A percentile compares a stretch with the other conserved stretches of the same genome.
Evolutionary conservation across 37 sponge, comb jelly and placozoan genomes (phyloP).

Genomic region (Geodia barretti): DNA sequence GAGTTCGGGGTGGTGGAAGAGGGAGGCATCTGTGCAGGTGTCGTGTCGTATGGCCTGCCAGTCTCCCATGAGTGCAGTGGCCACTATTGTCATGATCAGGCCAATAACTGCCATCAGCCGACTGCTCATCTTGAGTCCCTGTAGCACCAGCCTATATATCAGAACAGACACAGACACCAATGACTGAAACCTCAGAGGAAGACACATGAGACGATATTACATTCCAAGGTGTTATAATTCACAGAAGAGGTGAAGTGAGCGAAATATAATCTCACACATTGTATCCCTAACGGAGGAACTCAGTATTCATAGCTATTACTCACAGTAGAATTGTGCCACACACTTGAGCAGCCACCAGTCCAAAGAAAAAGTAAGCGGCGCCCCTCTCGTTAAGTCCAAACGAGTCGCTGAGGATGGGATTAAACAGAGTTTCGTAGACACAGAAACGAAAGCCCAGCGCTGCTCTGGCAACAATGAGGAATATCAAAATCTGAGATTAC

Average conservation of each 20-base stretch:
- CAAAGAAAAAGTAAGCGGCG: slow-evolving; percentile 42
- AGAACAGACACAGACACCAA: too few species aligned
- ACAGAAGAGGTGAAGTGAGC: not conserved
- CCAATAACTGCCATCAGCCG: slow-evolving; percentile 28
- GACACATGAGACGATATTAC: not conserved
- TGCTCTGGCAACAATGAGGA: slow-evolving; percentile 19
- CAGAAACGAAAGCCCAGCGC: slow-evolving; percentile 40
- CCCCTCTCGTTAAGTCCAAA: slow-evolving; percentile 62
- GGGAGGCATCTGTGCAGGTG: slow-evolving; percentile 21
- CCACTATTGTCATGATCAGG: slow-evolving; percentile 10
- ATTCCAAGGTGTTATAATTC: not conserved
- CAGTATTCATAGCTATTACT: too few species aligned
- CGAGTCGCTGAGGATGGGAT: slow-evolving; percentile 63
- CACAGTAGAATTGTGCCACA: slow-evolving; percentile 22
- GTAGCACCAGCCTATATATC: slow-evolving; percentile 26
- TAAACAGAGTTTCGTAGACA: slow-evolving; percentile 60
- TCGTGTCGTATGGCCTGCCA: slow-evolving; percentile 48
- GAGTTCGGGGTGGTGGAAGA: slow-evolving; percentile 21
- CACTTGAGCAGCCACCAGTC: slow-evolving; percentile 2
- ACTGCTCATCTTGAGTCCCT: slow-evolving; percentile 10
- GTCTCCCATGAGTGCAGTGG: slow-evolving; percentile 18
- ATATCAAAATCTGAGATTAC: not conserved
- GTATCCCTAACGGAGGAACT: too few species aligned
- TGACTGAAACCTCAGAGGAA: not conserved
- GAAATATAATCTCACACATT: too few species aligned